phyloP scores from a whole-genome alignment of 1,140 invertebrate genomes.

The Mercenaria mercenaria region DNA sequence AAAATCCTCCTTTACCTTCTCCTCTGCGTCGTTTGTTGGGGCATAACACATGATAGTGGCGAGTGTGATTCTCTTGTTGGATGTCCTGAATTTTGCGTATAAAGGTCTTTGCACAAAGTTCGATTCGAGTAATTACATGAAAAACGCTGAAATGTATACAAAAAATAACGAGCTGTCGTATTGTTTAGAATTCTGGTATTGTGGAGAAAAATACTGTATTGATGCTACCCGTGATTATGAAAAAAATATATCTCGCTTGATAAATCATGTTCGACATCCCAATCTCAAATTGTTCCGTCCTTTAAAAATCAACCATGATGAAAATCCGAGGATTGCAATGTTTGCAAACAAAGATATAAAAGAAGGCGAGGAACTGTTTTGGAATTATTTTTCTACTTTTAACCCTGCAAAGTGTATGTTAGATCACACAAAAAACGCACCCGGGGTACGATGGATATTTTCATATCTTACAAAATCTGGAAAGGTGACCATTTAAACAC shows the following conservation, averaged over 20 bases:
- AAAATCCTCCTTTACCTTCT: too few relatives aligned
- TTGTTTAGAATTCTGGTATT: background rate
- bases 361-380: conserved; percentile 12
- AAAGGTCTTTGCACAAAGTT: background rate
- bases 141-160: background rate
- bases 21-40: too few relatives aligned
- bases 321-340: conserved; percentile 8
- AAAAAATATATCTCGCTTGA: background rate
- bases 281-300: conserved; percentile 2
- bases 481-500: background rate
- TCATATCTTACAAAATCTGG: background rate
- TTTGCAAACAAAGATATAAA: background rate
- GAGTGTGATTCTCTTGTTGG: too few relatives aligned
- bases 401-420: background rate
- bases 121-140: background rate
- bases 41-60: too few relatives aligned
- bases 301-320: background rate
- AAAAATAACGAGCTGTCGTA: background rate
- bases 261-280: background rate
- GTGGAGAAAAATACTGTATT: background rate
- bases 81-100: too few relatives aligned
- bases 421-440: background rate
- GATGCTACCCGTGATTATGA: background rate
- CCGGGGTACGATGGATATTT: background rate
- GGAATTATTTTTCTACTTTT: conserved; percentile 21